Evolutionary conservation across 35 echinoderm and acorn worm species (phyloP), one percentile per base, ranked within the genome.

Genomic region (Ptychodera flava): DNA sequence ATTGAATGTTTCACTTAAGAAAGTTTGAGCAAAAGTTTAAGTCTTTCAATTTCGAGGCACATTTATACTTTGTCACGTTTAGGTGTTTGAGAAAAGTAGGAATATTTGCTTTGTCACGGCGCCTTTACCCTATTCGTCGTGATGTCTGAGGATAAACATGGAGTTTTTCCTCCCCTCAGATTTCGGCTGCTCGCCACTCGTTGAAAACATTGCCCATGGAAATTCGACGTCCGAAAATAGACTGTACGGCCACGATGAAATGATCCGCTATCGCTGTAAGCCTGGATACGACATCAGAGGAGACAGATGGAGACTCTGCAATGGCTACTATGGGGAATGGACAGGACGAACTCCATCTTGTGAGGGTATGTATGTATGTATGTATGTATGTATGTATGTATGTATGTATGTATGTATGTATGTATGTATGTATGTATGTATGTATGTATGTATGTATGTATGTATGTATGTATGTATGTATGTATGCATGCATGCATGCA

Each of bases 321-420:
- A 64, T 64, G 45, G 6, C 45, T 64, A 64, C 22, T 12, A 64
- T 64, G 45, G 45, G 6, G 22, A 6, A 64, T 64, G 45, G 45
- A 64, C 45, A 6, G 45, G 45, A 64, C 6, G 22, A 64, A 64
- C 45, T 64, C 45, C 22, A 12, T 22, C 45, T 64, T 64, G 22
- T 22, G 45, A 64, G 45, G 45, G 45, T 64, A 64, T 64, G 45
- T 64, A 64, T 64, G 45, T 64, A 64, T 64, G 45, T 64, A 64
- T 64, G 45, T 64, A 64, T 64, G 45, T 64, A 64, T 64, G 45
- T 64, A 64, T 64, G 45, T 64, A 64, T 64, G 45, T 64, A 64
- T 64, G 45, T 64, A 64, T 64, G 45, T 64, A 64, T 64, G 45
- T 64, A 64, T 64, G 45, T 64, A 64, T 64, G 45, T 64, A 64